Base-by-base conservation (phyloP, 2,797 vertebrate species). In the Sibirionetta formosa region DNA sequence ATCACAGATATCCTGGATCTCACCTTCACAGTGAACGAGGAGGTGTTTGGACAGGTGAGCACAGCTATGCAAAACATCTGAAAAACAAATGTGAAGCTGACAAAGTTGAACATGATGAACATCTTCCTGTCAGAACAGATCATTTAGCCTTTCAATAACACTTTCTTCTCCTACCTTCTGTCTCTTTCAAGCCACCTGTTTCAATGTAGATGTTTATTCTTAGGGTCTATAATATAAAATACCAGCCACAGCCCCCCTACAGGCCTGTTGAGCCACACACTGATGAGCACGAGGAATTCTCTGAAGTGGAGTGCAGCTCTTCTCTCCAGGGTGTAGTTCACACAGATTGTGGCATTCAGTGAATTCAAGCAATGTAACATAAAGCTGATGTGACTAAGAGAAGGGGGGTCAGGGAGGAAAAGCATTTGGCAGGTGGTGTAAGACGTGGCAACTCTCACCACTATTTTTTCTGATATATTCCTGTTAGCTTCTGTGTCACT, bases 11-110 rank as follows among this genome's bases (percentile, higher is more conserved):
- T 99, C 93, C 97, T 99, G 66, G 99, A 99, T 95, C 98, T 99
- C 88, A 99, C 99, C 71, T 99, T 99, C 97, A 99, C 99, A 2
- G 99, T 99, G 86, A 99, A 99, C 0, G 99, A 99, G 97, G 99
- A 99, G 96, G 99, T 99, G 88, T 99, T 99, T 97, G 99, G 99
- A 94, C 99, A 99, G 99, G 99, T 99, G 94, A 97, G 97, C 96
- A 69, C 23, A 60, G 75, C 40, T 90, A 85, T 82, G 73, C 56
- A 46, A 87, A 78, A 79, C 60, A 79, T 86, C 31, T 84, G 57
- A 91, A 92, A 89, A 92, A 68, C 54, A 93, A 82, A 57, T 69
- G 1, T 87, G 72, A 95, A 92, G 68, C 87, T 93, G 88, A 86
- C 82, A 63, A 0, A 76, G 24, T 73, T 94, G 89, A 81, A 77